phyloP scores from a whole-genome alignment of 2,797 vertebrate genomes.

The Gymnodraco acuticeps region DNA sequence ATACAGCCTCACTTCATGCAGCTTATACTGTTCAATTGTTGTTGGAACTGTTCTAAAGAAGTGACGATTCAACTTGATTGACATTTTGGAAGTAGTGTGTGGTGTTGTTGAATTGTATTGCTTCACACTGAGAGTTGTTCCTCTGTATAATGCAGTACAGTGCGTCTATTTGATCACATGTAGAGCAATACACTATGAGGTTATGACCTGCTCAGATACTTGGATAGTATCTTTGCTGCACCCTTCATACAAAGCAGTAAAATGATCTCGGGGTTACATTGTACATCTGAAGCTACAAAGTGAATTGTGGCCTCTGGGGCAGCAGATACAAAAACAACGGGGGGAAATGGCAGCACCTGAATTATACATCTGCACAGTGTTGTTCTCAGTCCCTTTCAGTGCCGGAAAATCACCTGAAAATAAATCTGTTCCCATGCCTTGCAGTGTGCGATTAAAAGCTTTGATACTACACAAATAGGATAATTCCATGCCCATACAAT shows the following conservation, averaged over 20 bases:
- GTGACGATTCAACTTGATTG: neutral
- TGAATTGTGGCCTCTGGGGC: slow-evolving; percentile 43
- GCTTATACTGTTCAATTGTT: neutral
- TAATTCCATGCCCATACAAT: slow-evolving; percentile 40
- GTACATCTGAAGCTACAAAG: slow-evolving; percentile 40
- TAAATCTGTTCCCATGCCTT: slow-evolving; percentile 36
- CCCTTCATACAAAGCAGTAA: slow-evolving; percentile 10
- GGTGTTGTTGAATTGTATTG: neutral
- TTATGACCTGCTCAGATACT: neutral
- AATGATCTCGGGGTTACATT: slow-evolving; percentile 37
- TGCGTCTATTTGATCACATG: neutral
- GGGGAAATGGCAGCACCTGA: slow-evolving; percentile 34
- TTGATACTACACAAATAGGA: slow-evolving; percentile 44
- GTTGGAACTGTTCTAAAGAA: neutral
- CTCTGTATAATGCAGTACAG: neutral
- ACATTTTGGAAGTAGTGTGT: neutral
- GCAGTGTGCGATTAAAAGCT: slow-evolving; percentile 39
- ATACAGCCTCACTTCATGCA: neutral
- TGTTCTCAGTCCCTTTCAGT: slow-evolving; percentile 35
- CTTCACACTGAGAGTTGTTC: neutral
- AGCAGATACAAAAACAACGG: slow-evolving; percentile 34
- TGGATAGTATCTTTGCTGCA: slow-evolving; percentile 20
- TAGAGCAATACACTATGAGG: neutral
- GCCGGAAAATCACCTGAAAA: slow-evolving; percentile 39
- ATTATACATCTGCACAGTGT: slow-evolving; percentile 49